Evolutionary conservation across 2,113 vertebrate species (phyloP).

Genomic region (Melanotaenia duboulayi): DNA sequence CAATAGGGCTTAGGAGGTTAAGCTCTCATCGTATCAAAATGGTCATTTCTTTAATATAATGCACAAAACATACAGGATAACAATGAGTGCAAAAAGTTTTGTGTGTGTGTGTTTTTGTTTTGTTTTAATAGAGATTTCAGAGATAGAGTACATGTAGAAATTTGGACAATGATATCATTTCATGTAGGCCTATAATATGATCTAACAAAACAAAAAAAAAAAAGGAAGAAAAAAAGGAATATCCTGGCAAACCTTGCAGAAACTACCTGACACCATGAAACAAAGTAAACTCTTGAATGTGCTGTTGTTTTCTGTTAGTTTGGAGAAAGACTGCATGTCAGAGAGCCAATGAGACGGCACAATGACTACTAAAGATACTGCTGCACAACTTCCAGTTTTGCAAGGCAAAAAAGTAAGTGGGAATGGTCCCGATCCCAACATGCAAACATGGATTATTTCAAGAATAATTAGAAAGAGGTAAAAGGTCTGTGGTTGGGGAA

Average conservation of each 20-base stretch:
- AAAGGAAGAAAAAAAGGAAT: slow-evolving; percentile 22
- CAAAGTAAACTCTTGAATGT: background rate
- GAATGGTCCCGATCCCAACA: background rate
- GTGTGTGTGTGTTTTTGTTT: too few species aligned
- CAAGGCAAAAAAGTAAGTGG: background rate
- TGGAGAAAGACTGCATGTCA: background rate
- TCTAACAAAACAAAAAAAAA: background rate
- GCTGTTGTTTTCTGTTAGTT: background rate
- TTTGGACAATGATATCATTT: background rate
- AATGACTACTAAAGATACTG: background rate
- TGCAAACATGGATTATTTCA: background rate
- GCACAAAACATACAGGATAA: too few species aligned
- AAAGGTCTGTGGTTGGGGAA: slow-evolving; percentile 7
- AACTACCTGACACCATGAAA: slow-evolving; percentile 2
- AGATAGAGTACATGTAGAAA: background rate
- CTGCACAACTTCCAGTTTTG: background rate
- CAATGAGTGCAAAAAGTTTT: too few species aligned
- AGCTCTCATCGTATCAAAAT: too few species aligned
- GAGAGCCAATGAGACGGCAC: background rate
- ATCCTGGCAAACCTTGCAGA: slow-evolving; percentile 37
- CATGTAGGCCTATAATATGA: slow-evolving; percentile 2
- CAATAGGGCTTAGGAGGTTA: too few species aligned
- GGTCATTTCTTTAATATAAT: too few species aligned
- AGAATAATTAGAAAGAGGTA: background rate
- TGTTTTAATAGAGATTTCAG: background rate